Base-by-base conservation (phyloP, 1,140 invertebrate genomes). In the Drosophila lacteicornis region DNA sequence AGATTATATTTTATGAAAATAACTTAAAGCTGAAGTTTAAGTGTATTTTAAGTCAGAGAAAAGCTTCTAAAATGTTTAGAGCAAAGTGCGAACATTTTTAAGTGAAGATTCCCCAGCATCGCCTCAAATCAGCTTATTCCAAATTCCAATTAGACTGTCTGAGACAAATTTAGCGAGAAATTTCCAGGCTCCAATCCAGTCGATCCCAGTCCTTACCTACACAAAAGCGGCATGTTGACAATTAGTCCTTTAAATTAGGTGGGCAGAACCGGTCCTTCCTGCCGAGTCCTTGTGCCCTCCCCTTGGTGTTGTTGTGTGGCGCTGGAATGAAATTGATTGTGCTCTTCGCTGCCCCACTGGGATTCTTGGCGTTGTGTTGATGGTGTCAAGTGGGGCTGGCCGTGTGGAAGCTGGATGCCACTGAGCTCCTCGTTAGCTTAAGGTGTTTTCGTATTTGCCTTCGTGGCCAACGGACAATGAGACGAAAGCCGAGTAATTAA, bases 181-280 rank as follows among this genome's bases (percentile, higher is more conserved):
- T 66, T 36, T 43, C 12, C 19, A 15, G 22, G 25, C 40, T 25
- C 27, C 66, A 13, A 25, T 33, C 25, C 11, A 11, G 53, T 56
- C 53, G 13, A 5, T 51, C 13, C 7, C 17, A 4, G 8, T 8
- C 25, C 27, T 50, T 11, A 19, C 33, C n/a, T 13, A 27, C 40
- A 36, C 22, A 42, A 47, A 22, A 33, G 58, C 62, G 57, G 45
- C 75, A 68, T 87, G 84, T 80, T 83, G 80, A 83, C 83, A 87
- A 87, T 87, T 87, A 88, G 84, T 87, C 80, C 70, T 80, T 78
- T 61, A 80, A 83, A 88, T 87, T 74, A 78, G 86, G 51, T 67
- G 83, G 79, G 70, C 46, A 62, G 50, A 55, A n/a, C 59, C 38
- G 13, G 5, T 8, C 73, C 12, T 25, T 22, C 13, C 62, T 30